Evolutionary conservation across 2,888 invertebrate genomes (phyloP).

Genomic region (Julus scandinavius): DNA sequence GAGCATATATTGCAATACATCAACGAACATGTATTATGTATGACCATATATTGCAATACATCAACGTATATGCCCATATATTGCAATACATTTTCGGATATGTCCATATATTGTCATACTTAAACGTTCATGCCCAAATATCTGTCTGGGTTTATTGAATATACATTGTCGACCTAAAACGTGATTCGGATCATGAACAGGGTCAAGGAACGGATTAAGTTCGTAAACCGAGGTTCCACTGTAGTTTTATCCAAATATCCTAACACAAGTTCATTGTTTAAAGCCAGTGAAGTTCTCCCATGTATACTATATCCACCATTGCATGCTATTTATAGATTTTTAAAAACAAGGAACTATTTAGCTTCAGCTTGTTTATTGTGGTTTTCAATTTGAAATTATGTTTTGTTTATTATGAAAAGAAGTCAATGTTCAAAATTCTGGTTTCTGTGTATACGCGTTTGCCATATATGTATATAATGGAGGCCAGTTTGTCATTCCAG

Average conservation of each 20-base stretch:
- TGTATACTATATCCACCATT: background rate
- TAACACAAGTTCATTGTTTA: background rate
- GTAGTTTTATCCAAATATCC: background rate
- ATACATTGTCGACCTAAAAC: too few relatives aligned
- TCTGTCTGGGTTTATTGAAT: too few relatives aligned
- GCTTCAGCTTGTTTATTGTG: conserved; percentile 42
- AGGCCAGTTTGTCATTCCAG: conserved; percentile 34
- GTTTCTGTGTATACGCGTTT: background rate
- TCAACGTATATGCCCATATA: too few relatives aligned
- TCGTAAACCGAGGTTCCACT: too few relatives aligned
- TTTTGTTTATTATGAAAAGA: conserved; percentile 16
- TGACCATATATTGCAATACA: too few relatives aligned
- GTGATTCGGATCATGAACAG: too few relatives aligned
- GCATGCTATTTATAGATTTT: background rate
- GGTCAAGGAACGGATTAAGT: too few relatives aligned
- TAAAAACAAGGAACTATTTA: conserved; percentile 41
- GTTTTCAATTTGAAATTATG: conserved; percentile 41
- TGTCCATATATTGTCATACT: too few relatives aligned
- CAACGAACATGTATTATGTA: too few relatives aligned
- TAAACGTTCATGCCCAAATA: too few relatives aligned
- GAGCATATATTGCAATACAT: too few relatives aligned
- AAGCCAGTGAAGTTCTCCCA: background rate
- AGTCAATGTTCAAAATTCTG: conserved; percentile 40
- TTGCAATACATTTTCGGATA: too few relatives aligned
- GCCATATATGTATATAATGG: background rate